A percentile compares a stretch with the other conserved stretches of the same genome.
Conservation (phyloP, 1,140 invertebrate genomes). For the Capitella teleta region DNA sequence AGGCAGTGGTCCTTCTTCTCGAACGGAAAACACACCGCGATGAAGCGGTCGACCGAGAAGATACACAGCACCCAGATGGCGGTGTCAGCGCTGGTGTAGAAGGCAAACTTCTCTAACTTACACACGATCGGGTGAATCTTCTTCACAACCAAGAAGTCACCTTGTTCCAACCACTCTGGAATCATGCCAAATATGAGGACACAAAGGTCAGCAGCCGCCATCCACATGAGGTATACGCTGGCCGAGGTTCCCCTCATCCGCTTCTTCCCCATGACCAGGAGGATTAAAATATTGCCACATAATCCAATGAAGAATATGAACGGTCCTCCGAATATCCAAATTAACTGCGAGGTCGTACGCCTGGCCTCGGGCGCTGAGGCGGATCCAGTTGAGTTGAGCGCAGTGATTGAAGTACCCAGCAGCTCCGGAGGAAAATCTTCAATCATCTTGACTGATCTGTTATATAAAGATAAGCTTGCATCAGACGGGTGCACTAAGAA, state of each 20-base stretch:
- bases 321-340: conserved; percentile 12
- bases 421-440: too few relatives aligned
- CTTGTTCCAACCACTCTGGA: conserved; percentile 10
- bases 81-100: conserved; percentile 12
- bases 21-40: conserved; percentile 18
- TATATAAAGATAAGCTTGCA: too few relatives aligned
- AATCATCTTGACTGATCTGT: too few relatives aligned
- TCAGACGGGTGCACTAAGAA: too few relatives aligned
- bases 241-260: conserved; percentile 10
- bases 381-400: too few relatives aligned
- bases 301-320: conserved; percentile 11
- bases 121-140: conserved; percentile 9
- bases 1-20: not conserved
- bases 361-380: too few relatives aligned
- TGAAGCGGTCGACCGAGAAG: conserved; percentile 17
- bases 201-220: conserved; percentile 10
- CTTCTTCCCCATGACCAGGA: conserved; percentile 8
- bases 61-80: conserved; percentile 17
- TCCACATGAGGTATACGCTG: conserved; percentile 6
- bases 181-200: conserved; percentile 10
- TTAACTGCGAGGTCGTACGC: too few relatives aligned
- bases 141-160: conserved; percentile 7
- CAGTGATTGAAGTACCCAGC: too few relatives aligned
- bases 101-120: conserved; percentile 15
- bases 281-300: conserved; percentile 9